Evolutionary conservation across 2,888 invertebrate species (phyloP), one percentile per base, ranked within the genome.

Genomic region (Autographa gamma): DNA sequence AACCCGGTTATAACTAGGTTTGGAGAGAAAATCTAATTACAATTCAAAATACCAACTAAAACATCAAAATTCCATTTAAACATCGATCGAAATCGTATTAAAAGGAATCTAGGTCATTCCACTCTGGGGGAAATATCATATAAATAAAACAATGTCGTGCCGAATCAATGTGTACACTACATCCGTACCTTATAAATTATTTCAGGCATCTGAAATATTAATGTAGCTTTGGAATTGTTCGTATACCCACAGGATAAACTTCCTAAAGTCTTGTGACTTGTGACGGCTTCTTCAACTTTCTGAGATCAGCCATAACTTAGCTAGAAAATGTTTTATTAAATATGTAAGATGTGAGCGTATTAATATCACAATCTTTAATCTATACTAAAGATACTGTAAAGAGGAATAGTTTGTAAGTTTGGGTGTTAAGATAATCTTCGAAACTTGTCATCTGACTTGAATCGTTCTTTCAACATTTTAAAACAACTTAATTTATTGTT

Each of bases 281-380:
- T 69, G 78, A 72, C 78, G 75, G 77, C 66, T 74, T 72, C 74
- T 69, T 67, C 66, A 80, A 82, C 76, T 83, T 80, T 32, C 61
- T 60, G 65, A 79, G 74, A 80, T 82, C 81, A 79, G 65, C 61
- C 69, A 73, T 61, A 69, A 82, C 77, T 85, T 82, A 60, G 59
- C 74, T 69, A 73, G 77, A 80, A 68, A 81, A 81, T 82, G 79
- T 81, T 85, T 77, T 63, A 83, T 66, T 75, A 80, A 58, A 73
- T 69, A 38, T 25, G 25, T 25, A 38, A 11, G 8, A 71, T 70
- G 41, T 68, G 66, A 66, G 73, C 73, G 68, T 79, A 83, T 70
- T 69, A 74, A 8, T 52, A 62, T 54, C 65, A 70, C 73, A 71
- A 74, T 71, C 43, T 73, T 48, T 31, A 48, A 63, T 32, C 60